Percentiles rank a stretch among this genome's conserved stretches.
Conservation (phyloP, 2,797 vertebrate genomes). For the Cyclopterus lumpus region DNA sequence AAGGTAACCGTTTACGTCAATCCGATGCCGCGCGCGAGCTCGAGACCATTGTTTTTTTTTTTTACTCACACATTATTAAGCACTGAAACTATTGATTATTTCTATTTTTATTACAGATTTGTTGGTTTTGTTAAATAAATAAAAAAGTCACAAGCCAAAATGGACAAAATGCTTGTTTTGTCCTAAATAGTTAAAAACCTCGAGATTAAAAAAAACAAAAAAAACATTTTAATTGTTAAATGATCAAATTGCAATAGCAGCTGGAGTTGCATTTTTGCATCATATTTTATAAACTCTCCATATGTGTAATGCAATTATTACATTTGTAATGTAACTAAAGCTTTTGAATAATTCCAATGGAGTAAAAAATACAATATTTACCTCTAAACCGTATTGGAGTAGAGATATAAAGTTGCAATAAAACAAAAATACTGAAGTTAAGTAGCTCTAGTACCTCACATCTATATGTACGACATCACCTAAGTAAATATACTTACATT, state of each 20-base stretch:
- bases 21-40: neutral
- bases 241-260: too few species aligned
- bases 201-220: neutral
- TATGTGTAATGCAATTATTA: neutral
- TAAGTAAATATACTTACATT: too few species aligned
- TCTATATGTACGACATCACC: too few species aligned
- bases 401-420: neutral
- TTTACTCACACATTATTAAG: neutral
- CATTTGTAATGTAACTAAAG: neutral
- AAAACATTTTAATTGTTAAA: neutral
- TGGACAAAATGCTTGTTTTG: neutral
- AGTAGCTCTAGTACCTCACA: too few species aligned
- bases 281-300: neutral
- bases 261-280: neutral
- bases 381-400: neutral
- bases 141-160: neutral
- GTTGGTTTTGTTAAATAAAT: neutral
- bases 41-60: too few species aligned
- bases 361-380: neutral
- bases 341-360: neutral
- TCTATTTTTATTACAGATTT: neutral
- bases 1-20: conserved; percentile 79
- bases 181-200: neutral
- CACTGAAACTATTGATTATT: neutral
- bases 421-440: neutral